phyloP scores from a whole-genome alignment of 2,888 invertebrate genomes.

The Diaperis boleti region DNA sequence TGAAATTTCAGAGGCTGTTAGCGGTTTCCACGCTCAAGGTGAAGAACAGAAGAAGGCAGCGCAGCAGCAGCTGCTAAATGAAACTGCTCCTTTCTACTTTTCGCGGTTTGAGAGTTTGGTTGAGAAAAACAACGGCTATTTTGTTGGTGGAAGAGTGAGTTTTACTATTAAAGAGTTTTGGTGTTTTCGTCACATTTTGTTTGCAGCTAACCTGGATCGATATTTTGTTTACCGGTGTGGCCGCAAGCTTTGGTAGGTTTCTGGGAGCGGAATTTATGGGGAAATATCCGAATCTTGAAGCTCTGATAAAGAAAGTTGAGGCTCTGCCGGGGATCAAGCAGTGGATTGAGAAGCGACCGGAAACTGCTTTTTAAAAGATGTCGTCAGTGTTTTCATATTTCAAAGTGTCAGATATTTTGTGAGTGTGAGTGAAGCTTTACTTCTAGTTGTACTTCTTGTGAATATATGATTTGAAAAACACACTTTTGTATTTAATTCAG shows the following conservation, averaged over 20 bases:
- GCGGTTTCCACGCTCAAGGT: background rate
- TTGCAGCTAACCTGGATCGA: conserved; percentile 30
- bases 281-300: conserved; percentile 22
- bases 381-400: background rate
- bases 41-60: conserved; percentile 64
- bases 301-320: conserved; percentile 10
- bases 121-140: conserved; percentile 68
- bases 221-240: background rate
- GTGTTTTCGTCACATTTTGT: background rate
- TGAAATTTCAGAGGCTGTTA: conserved; percentile 1
- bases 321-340: conserved; percentile 20
- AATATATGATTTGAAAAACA: background rate
- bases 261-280: background rate
- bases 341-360: conserved; percentile 26
- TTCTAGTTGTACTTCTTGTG: no score
- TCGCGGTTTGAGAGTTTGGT: conserved; percentile 70
- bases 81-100: conserved; percentile 70
- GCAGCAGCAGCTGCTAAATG: conserved; percentile 65
- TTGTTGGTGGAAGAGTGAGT: conserved; percentile 67
- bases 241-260: background rate
- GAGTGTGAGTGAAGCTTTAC: no score
- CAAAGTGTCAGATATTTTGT: background rate
- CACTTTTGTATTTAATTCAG: background rate
- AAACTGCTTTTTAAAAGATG: conserved; percentile 11
- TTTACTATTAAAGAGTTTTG: background rate